A percentile compares a stretch with the other conserved stretches of the same genome.
These are phyloP conservation scores for Pyralis farinalis DNA, from an alignment of 2,888 invertebrate genomes.

Conservation along the genomic window DNA sequence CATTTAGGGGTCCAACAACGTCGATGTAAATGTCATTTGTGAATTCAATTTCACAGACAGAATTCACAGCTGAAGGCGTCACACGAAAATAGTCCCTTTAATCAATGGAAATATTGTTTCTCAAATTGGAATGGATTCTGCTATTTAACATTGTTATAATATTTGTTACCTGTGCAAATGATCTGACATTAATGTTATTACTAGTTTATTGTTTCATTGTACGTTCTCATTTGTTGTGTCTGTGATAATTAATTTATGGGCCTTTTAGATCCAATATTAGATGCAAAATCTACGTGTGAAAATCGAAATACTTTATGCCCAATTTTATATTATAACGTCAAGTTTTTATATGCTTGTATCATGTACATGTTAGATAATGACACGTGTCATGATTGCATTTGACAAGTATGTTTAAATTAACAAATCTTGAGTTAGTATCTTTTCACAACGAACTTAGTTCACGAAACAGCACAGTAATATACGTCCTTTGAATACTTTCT, in stretches of 20 bases:
- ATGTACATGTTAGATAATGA: too few species aligned
- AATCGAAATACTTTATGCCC: too few species aligned
- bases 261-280: neutral
- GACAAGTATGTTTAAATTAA: too few species aligned
- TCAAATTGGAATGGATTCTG: slow-evolving; percentile 6
- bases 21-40: slow-evolving; percentile 53
- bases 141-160: slow-evolving; percentile 22
- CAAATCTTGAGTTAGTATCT: neutral
- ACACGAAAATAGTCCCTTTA: slow-evolving; percentile 14
- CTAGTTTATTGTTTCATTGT: slow-evolving; percentile 10
- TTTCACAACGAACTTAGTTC: neutral
- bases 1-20: slow-evolving; percentile 74
- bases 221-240: slow-evolving; percentile 16
- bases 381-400: too few species aligned
- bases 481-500: too few species aligned
- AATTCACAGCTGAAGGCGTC: slow-evolving; percentile 25
- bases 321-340: too few species aligned
- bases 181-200: slow-evolving; percentile 15
- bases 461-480: neutral
- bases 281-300: neutral
- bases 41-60: slow-evolving; percentile 34
- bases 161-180: slow-evolving; percentile 24
- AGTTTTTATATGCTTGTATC: too few species aligned
- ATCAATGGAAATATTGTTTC: slow-evolving; percentile 5
- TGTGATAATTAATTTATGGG: slow-evolving; percentile 18